Base-by-base conservation (phyloP, 2,113 vertebrate species). In the Apodemus speciosus region DNA sequence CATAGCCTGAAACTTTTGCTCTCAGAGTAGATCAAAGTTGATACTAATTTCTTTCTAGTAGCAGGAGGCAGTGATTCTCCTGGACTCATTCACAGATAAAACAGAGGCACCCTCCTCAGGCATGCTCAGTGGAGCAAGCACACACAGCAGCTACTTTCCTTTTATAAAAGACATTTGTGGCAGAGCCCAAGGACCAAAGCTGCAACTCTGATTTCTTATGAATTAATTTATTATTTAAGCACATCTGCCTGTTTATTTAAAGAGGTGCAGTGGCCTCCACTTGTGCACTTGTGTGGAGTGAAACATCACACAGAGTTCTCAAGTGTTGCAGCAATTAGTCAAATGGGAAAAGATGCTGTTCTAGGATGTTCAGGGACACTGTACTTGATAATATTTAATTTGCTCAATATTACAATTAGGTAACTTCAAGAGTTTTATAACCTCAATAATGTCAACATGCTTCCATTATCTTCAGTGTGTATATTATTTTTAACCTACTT, bases 371-470 rank as follows among this genome's bases (percentile, higher is more conserved):
- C 97, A 98, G 98, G 98, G 98, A 98, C 97, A 97, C 80, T 97
- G 97, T 96, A 97, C 97, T 98, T 98, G 97, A 98, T 96, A 97
- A 80, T 97, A 97, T 98, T 98, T 97, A 98, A 97, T 98, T 97
- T 96, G 90, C 95, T 97, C 87, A 4, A 96, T 97, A 96, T 98
- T 97, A 97, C 97, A 98, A 98, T 98, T 97, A 98, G 96, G 92
- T 97, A 97, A 97, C 97, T 98, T 98, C 97, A 97, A 88, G 97
- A 94, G 96, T 97, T 95, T 98, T 97, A 97, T 98, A 97, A 97
- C 97, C 97, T 98, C 98, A 98, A 98, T 97, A 98, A 98, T 97
- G 98, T 98, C 97, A 98, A 98, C 97, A 98, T 98, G 97, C 95
- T 98, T 98, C 97, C 96, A 97, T 98, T 98, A 98, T 98, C 96